Evolutionary conservation across 2,888 invertebrate genomes (phyloP).

Genomic region (Tenthredo amoena): DNA sequence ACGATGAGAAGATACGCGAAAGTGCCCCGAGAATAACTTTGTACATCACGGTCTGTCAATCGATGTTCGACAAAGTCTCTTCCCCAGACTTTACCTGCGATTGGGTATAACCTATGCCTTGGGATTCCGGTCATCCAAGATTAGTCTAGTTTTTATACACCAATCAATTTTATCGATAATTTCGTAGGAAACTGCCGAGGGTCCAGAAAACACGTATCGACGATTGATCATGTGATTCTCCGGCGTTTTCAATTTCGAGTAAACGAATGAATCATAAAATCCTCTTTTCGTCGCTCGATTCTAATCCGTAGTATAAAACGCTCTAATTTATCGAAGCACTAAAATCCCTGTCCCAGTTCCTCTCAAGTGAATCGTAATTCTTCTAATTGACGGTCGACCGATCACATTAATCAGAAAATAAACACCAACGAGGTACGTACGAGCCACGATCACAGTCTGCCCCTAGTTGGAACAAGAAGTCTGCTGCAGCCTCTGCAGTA

Average conservation of each 20-base stretch:
- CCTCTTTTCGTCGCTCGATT: not conserved
- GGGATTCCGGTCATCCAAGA: not conserved
- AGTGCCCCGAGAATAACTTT: conserved; percentile 12
- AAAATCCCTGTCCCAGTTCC: not conserved
- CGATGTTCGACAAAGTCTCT: conserved; percentile 19
- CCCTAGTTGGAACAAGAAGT: conserved; percentile 22
- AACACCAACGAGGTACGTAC: conserved; percentile 21
- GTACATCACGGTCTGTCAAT: conserved; percentile 36
- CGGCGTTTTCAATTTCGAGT: not conserved
- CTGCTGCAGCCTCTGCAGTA: conserved; percentile 15
- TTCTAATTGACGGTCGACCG: conserved; percentile 61
- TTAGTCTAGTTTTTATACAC: conserved; percentile 23
- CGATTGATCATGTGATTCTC: not conserved
- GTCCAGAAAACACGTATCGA: not conserved
- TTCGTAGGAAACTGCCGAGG: not conserved
- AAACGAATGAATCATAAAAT: not conserved
- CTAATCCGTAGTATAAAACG: not conserved
- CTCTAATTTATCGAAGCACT: not conserved
- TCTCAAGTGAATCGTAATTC: conserved; percentile 32
- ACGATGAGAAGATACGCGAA: conserved; percentile 10
- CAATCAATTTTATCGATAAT: conserved; percentile 24
- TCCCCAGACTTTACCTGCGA: not conserved
- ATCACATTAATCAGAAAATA: conserved; percentile 71
- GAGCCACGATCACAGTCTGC: not conserved
- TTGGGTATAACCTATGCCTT: not conserved